Base-by-base conservation (phyloP, 2,888 invertebrate species). In the Ametastegia equiseti region DNA sequence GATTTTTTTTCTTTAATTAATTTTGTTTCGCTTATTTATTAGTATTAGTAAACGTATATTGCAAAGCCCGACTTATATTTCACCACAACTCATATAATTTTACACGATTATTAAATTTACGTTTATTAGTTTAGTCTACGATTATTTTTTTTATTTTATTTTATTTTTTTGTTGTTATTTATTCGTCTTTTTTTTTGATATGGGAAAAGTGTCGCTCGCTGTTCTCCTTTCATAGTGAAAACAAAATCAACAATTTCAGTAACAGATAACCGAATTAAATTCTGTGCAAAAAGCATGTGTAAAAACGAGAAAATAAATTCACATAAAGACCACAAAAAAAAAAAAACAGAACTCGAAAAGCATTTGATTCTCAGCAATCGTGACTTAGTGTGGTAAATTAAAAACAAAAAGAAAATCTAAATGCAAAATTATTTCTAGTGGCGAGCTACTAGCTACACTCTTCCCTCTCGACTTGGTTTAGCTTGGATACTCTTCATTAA, bases 11-110 rank as follows among this genome's bases (percentile, higher is more conserved):
- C 73, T 80, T 82, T 83, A 81, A 47, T 75, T 42, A 67, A 77
- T 65, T 65, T 80, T 50, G n/a, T 79, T 71, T 63, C 36, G n/a
- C 19, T 80, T 27, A 80, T 80, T 71, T 36, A 80, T 60, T 63
- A 57, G 15, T 69, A 71, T 80, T 57, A 71, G 82, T 80, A 83
- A 80, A 81, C 83, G 83, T 83, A 82, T 86, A 86, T 86, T 86
- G 86, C 87, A 87, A 85, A 86, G 84, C 86, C 85, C 86, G 84
- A 84, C 82, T 84, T 81, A 80, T 81, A 82, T 81, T 81, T 71
- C 50, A 47, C 60, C 57, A 63, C 54, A 80, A 83, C 50, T 82
- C 57, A 33, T 19, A n/a, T 54, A 75, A 42, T 27, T 42, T 78
- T 63, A 78, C 60, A 78, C 78, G 78, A 78, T 75, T 78, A 78